Evolutionary conservation across 2,888 invertebrate species (phyloP), one percentile per base, ranked within the genome.

Genomic region (Ophioninae sp.): DNA sequence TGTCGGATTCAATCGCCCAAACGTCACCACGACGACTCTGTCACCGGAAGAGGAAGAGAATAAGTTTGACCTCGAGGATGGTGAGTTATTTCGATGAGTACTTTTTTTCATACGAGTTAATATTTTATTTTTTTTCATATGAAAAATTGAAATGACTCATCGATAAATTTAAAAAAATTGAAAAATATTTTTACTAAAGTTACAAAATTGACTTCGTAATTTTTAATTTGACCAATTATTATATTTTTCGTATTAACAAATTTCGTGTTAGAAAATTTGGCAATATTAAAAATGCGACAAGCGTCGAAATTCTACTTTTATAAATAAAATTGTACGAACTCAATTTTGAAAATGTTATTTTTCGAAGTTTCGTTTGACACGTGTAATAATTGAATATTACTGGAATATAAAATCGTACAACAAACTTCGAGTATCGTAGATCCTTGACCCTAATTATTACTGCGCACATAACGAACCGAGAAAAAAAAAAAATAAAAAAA

Each of bases 11-110:
- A 74, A 83, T 17, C 56, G 68, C 62, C 68, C 67, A 13, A 85
- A 83, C 84, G 64, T 69, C 85, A 90, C 90, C 0, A 90, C 90
- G 20, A 92, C 91, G 7, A 87, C 87, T 13, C 75, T 91, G 77
- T 89, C 91, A 7, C 91, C 91, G 8, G 91, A 91, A 39, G 91
- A 92, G 73, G 77, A 86, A 56, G 90, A 90, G 7, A 91, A 91
- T 65, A 88, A 88, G 80, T 91, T 92, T 39, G 90, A 90, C 17
- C 87, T 91, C 6, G 89, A 90, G 30, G 92, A 93, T 72, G 90
- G 92, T 92, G 82, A 85, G 88, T 85, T 65, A 62, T 73, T 68
- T 20, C 7, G 20, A 41, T 20, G 20, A n/a, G n/a, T n/a, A n/a
- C n/a, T n/a, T 30, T 23, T 3, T 0, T 23, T 21, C 21, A 1